phyloP scores from a whole-genome alignment of 1,140 invertebrate genomes.

The Calephelis nemesis region DNA sequence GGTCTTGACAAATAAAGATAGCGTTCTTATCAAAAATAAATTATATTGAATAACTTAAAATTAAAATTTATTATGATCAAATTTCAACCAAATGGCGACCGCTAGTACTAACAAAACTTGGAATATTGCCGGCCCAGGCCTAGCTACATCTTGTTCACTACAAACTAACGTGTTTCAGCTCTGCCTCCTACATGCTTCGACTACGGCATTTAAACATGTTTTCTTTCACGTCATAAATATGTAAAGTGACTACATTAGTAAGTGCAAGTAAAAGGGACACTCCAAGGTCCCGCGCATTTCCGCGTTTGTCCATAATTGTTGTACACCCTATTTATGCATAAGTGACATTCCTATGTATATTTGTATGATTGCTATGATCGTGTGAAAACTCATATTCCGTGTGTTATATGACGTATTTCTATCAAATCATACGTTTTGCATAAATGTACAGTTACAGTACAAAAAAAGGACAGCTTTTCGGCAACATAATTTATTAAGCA shows the following conservation, averaged over 20 bases:
- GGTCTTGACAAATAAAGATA: no score
- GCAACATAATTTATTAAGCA: no score
- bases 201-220: no score
- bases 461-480: not conserved
- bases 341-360: slow-evolving; percentile 20
- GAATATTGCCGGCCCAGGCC: no score
- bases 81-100: no score
- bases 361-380: slow-evolving; percentile 3
- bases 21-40: no score
- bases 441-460: not conserved
- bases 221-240: not conserved
- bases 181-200: no score
- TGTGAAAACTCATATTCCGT: not conserved
- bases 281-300: slow-evolving; percentile 17
- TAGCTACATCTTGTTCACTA: no score
- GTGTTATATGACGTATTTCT: not conserved
- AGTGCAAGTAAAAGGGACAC: slow-evolving; percentile 18
- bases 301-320: slow-evolving; percentile 17
- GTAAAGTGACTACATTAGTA: not conserved
- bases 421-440: not conserved
- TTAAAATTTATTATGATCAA: no score
- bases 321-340: slow-evolving; percentile 18
- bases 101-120: no score
- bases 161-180: no score
- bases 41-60: no score